phyloP scores from a whole-genome alignment of 2,113 vertebrate species.

The Carlito syrichta region DNA sequence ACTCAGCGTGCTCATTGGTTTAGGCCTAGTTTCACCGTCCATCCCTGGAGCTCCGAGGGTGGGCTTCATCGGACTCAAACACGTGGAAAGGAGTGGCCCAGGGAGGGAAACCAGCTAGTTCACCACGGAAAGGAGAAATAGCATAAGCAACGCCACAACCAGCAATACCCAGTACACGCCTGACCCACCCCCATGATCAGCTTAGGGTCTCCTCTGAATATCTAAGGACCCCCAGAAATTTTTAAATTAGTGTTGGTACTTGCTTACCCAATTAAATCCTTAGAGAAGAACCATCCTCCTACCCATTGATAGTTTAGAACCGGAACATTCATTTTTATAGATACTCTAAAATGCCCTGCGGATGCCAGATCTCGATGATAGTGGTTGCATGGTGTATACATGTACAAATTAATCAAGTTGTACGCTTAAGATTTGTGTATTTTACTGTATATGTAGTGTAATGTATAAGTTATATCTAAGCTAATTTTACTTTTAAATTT shows the following conservation, averaged over 20 bases:
- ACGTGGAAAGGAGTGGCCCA: accelerated
- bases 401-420: neutral
- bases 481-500: neutral
- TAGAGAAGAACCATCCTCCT: neutral
- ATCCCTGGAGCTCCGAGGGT: neutral
- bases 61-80: neutral
- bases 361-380: neutral
- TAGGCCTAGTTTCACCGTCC: neutral
- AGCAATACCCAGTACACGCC: no score
- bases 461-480: neutral
- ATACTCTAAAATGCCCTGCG: neutral
- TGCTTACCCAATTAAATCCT: neutral
- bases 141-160: neutral
- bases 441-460: neutral
- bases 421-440: neutral
- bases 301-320: neutral
- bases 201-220: neutral
- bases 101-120: neutral
- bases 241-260: neutral
- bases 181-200: neutral
- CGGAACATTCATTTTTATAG: neutral
- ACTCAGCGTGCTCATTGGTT: neutral
- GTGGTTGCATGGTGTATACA: neutral
- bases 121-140: neutral
- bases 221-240: neutral